Conservation (phyloP, 1,140 invertebrate species). For the Rhysida immarginata region DNA sequence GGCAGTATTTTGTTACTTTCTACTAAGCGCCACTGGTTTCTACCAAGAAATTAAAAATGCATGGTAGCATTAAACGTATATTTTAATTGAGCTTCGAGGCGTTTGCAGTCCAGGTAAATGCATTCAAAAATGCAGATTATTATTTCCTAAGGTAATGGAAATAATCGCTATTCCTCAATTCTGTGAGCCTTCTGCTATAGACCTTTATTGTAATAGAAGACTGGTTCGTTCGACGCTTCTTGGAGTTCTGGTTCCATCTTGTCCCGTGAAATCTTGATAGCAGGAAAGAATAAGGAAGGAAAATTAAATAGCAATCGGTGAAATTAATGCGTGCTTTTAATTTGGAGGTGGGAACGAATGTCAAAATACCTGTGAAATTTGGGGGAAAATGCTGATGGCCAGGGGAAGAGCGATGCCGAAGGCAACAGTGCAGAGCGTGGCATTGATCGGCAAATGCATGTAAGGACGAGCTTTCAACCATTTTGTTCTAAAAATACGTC, state of each 20-base stretch:
- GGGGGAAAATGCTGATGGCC: conserved; percentile 32
- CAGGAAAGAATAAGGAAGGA: too few species aligned
- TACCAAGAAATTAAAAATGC: too few species aligned
- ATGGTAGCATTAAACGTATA: too few species aligned
- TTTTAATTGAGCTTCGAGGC: too few species aligned
- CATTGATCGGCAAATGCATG: conserved; percentile 28
- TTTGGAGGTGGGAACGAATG: too few species aligned
- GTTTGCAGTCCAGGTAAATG: too few species aligned
- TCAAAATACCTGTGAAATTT: conserved; percentile 28
- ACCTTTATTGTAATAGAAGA: not conserved
- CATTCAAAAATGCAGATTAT: too few species aligned
- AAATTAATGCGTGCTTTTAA: too few species aligned
- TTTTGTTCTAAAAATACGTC: conserved; percentile 22
- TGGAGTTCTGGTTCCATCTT: not conserved
- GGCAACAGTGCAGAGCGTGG: conserved; percentile 25
- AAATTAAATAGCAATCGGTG: too few species aligned
- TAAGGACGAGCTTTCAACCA: conserved; percentile 25
- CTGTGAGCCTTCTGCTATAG: not conserved
- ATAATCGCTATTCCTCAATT: not conserved
- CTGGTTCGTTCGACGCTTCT: not conserved
- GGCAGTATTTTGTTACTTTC: too few species aligned
- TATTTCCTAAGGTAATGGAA: too few species aligned
- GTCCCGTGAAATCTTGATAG: not conserved
- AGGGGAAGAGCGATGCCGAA: conserved; percentile 31
- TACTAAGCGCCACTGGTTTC: too few species aligned